phyloP scores from a whole-genome alignment of 2,888 invertebrate species.

The Leptinotarsa juncta region DNA sequence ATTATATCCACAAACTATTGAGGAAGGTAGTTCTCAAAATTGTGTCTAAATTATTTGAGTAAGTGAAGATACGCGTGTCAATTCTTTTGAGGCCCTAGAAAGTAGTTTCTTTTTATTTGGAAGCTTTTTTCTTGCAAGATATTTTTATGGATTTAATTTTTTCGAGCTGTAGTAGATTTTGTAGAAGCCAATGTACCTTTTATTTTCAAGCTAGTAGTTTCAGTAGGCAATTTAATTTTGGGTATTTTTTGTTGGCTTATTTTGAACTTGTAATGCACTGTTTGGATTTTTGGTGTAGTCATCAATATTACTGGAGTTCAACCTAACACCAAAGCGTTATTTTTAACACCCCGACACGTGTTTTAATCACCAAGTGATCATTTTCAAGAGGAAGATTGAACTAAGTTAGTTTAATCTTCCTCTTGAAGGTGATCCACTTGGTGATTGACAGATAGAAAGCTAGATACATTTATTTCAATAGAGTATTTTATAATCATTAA shows the following conservation, averaged over 20 bases:
- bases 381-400: too few relatives aligned
- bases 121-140: not conserved
- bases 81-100: conserved; percentile 24
- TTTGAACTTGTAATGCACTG: not conserved
- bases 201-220: not conserved
- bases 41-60: conserved; percentile 7
- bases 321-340: too few relatives aligned
- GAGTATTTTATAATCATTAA: too few relatives aligned
- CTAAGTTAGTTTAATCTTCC: too few relatives aligned
- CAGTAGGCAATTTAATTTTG: not conserved
- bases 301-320: too few relatives aligned
- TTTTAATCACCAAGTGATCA: too few relatives aligned
- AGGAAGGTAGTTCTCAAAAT: not conserved
- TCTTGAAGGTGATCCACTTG: too few relatives aligned
- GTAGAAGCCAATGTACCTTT: not conserved
- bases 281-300: too few relatives aligned
- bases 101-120: not conserved
- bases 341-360: too few relatives aligned
- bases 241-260: not conserved
- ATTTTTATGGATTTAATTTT: not conserved
- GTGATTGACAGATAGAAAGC: too few relatives aligned
- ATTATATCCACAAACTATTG: not conserved
- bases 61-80: conserved; percentile 37
- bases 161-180: not conserved
- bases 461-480: too few relatives aligned